These are phyloP conservation scores for Steromphala cineraria DNA, from an alignment of 2,888 invertebrate genomes.

Conservation along the genomic window DNA sequence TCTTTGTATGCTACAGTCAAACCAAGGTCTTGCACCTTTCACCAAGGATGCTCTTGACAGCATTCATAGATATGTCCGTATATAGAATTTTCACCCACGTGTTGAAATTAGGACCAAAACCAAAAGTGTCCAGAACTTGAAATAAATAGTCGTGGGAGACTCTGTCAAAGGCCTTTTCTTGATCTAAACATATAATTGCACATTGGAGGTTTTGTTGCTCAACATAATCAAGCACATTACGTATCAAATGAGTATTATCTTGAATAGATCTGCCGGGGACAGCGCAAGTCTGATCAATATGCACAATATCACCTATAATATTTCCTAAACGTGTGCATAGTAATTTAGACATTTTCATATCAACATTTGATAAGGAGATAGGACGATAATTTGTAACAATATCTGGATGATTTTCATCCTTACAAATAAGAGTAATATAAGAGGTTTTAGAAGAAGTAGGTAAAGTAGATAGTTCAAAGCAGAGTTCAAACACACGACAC, in stretches of 20 bases:
- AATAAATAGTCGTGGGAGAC: constrained; percentile 43
- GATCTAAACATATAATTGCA: constrained; percentile 43
- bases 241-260: background rate
- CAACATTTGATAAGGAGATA: constrained; percentile 40
- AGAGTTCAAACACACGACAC: constrained; percentile 17
- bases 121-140: constrained; percentile 35
- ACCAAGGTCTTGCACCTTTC: no score
- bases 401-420: constrained; percentile 33
- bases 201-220: constrained; percentile 37
- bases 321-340: constrained; percentile 35
- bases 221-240: constrained; percentile 40
- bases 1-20: background rate
- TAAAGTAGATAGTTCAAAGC: constrained; percentile 22
- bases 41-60: background rate
- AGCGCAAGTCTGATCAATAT: no score
- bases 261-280: no score
- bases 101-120: constrained; percentile 40
- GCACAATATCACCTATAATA: no score
- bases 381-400: constrained; percentile 43
- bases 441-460: constrained; percentile 24
- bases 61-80: constrained; percentile 33
- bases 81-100: constrained; percentile 44
- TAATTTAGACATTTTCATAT: constrained; percentile 44
- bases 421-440: constrained; percentile 39
- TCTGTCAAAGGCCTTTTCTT: no score